Percentiles rank a stretch among this genome's conserved stretches.
phyloP scores from a whole-genome alignment of 2,797 vertebrate species.

The Ibycter americanus region DNA sequence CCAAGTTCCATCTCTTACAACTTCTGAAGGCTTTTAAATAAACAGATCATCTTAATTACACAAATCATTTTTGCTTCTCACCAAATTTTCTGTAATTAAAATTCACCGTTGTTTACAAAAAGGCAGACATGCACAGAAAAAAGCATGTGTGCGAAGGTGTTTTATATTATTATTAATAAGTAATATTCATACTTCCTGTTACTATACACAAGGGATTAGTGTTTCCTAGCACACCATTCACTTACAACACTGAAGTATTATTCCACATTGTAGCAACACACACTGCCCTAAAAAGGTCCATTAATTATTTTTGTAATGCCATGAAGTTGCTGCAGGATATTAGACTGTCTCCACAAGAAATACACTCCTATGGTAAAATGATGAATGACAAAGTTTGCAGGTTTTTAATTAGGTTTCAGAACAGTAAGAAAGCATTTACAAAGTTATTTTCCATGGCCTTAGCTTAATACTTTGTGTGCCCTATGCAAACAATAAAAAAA shows the following conservation, averaged over 20 bases:
- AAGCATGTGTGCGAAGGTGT: conserved; percentile 11
- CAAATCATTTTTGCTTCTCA: conserved; percentile 55
- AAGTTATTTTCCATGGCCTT: neutral
- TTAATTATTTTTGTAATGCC: conserved; percentile 58
- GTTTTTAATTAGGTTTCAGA: conserved; percentile 53
- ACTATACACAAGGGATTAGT: conserved; percentile 56
- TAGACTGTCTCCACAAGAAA: conserved; percentile 41
- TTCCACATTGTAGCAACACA: conserved; percentile 48
- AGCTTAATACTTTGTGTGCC: neutral
- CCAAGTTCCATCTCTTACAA: conserved; percentile 75
- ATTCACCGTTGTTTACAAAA: conserved; percentile 25
- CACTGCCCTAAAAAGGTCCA: conserved; percentile 36
- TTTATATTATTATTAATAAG: conserved; percentile 63
- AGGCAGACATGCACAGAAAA: neutral
- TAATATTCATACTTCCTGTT: conserved; percentile 62
- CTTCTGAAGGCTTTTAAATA: conserved; percentile 72
- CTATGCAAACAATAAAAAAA: neutral
- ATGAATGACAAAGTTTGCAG: conserved; percentile 12
- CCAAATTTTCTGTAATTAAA: conserved; percentile 51
- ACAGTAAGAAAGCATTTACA: neutral
- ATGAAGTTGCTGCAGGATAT: conserved; percentile 51
- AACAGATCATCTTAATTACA: conserved; percentile 68
- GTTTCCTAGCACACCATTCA: conserved; percentile 53
- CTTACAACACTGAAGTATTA: conserved; percentile 56
- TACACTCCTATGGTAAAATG: neutral